phyloP scores from a whole-genome alignment of 2,888 invertebrate species.

The Cantharis nigra region DNA sequence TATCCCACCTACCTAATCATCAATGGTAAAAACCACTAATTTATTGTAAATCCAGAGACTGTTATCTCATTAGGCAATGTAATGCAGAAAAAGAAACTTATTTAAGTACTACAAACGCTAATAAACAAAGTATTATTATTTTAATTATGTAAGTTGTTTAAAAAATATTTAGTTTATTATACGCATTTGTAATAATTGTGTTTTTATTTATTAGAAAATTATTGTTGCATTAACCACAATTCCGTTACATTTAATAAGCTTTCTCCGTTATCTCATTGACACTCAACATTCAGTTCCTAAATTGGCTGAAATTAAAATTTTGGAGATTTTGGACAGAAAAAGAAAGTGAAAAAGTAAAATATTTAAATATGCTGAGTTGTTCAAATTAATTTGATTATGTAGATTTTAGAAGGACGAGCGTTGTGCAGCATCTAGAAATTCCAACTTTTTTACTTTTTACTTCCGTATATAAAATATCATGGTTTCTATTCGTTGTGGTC shows the following conservation, averaged over 20 bases:
- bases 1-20: neutral
- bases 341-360: neutral
- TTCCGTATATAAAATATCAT: neutral
- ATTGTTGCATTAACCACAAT: neutral
- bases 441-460: neutral
- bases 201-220: neutral
- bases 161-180: neutral
- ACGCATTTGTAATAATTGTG: neutral
- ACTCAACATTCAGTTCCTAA: neutral
- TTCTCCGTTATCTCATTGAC: neutral
- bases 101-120: neutral
- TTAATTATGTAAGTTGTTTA: neutral
- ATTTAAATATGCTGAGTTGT: neutral
- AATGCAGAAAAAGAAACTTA: neutral
- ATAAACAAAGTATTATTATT: neutral
- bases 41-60: neutral
- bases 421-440: neutral
- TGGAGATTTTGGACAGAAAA: neutral
- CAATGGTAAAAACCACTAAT: neutral
- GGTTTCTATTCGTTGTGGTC: neutral
- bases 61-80: neutral
- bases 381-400: neutral
- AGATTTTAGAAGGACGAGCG: neutral
- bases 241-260: neutral
- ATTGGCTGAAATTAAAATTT: too few species aligned